Conservation (phyloP, 1,140 invertebrate genomes). For the Drosophila kanapiae region DNA sequence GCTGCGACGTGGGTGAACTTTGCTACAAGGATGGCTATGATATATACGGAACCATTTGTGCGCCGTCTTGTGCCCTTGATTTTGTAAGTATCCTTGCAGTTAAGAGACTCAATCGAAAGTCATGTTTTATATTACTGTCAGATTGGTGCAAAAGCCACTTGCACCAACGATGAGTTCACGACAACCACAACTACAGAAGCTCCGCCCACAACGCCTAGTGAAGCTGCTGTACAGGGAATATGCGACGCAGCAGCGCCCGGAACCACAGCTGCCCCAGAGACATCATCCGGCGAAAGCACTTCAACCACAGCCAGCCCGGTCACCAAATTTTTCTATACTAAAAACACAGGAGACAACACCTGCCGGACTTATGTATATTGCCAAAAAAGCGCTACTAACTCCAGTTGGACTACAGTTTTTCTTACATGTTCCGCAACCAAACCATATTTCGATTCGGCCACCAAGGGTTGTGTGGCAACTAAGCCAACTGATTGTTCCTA, state of each 20-base stretch:
- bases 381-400: background rate
- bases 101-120: background rate
- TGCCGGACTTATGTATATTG: constrained; percentile 32
- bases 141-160: background rate
- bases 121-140: background rate
- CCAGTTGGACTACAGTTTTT: background rate
- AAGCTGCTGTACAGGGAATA: background rate
- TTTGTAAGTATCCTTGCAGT: background rate
- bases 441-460: background rate
- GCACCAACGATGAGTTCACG: constrained; percentile 10
- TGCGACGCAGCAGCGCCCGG: background rate
- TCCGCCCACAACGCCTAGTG: constrained; percentile 10
- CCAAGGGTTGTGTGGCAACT: background rate
- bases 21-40: background rate
- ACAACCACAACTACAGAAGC: constrained; percentile 13
- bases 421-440: background rate
- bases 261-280: background rate
- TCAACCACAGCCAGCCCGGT: background rate
- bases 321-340: background rate
- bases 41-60: background rate
- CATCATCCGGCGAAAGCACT: background rate
- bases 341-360: background rate
- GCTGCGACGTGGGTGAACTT: constrained; percentile 21
- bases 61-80: constrained; percentile 6
- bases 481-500: constrained; percentile 14